Conservation (phyloP, 1,140 invertebrate genomes). For the Leptinotarsa defecta region DNA sequence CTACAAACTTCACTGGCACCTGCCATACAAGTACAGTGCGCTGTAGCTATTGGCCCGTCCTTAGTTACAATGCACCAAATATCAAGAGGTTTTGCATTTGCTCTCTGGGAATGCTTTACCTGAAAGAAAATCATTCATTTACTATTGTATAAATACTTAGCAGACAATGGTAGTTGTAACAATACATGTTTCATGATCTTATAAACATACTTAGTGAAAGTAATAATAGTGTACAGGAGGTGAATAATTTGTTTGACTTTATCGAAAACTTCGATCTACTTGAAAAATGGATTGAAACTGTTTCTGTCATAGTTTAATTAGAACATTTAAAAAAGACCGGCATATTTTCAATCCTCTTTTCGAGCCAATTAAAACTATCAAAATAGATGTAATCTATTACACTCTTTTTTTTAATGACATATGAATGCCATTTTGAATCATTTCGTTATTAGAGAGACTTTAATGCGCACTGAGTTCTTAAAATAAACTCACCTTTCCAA, state of each 20-base stretch:
- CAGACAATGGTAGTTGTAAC: no score
- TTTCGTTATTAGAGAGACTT: not conserved
- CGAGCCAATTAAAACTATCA: no score
- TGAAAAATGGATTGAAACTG: constrained; percentile 8
- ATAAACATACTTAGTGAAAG: no score
- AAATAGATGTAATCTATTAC: no score
- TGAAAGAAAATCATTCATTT: constrained; percentile 4
- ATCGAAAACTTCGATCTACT: not conserved
- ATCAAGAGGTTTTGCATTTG: constrained; percentile 12
- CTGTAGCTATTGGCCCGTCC: constrained; percentile 9
- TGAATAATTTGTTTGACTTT: no score
- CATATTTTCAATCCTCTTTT: no score
- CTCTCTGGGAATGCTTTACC: constrained; percentile 20
- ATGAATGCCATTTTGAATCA: not conserved
- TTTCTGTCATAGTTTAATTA: not conserved
- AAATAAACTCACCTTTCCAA: constrained; percentile 15
- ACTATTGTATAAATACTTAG: no score
- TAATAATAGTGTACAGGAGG: no score
- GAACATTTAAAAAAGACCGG: constrained; percentile 3
- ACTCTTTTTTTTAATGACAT: no score
- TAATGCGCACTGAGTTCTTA: not conserved
- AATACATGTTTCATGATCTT: no score
- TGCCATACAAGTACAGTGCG: constrained; percentile 23
- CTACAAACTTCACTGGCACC: constrained; percentile 22
- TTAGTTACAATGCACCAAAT: constrained; percentile 15